phyloP scores from a whole-genome alignment of 1,140 invertebrate species.

The Dryas iulia region DNA sequence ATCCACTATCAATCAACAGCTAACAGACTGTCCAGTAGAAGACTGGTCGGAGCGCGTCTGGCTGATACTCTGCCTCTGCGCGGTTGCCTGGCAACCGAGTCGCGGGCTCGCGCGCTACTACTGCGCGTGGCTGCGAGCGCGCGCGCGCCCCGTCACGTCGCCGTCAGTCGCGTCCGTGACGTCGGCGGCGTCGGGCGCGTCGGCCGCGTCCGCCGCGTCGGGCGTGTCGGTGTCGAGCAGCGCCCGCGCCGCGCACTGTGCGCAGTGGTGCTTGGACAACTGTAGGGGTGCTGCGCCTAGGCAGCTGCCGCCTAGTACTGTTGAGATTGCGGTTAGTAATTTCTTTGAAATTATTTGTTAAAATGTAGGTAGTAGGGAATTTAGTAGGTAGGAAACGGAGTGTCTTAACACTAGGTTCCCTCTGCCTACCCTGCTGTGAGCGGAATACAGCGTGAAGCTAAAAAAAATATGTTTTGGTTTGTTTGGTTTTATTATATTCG shows the following conservation, averaged over 20 bases:
- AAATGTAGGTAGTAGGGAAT: no score
- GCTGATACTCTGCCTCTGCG: conserved; percentile 92
- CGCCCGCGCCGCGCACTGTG: conserved; percentile 85
- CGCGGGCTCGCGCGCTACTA: conserved; percentile 89
- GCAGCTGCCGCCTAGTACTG: conserved; percentile 92
- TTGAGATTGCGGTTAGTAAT: conserved; percentile 91
- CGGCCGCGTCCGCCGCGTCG: conserved; percentile 24
- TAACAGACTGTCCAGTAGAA: conserved; percentile 90
- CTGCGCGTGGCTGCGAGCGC: conserved; percentile 66
- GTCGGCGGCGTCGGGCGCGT: conserved; percentile 34
- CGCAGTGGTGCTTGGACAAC: conserved; percentile 96
- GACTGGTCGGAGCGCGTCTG: conserved; percentile 92
- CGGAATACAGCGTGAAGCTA: no score
- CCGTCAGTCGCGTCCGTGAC: conserved; percentile 32
- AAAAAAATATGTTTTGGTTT: no score
- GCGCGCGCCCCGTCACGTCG: conserved; percentile 39
- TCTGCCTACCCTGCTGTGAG: no score
- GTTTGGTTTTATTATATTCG: no score
- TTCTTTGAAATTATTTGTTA: background rate
- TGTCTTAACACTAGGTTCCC: no score
- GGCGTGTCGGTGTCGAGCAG: conserved; percentile 19
- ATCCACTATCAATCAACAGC: conserved; percentile 56
- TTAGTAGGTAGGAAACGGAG: no score
- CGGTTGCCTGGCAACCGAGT: conserved; percentile 95
- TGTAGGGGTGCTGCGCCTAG: conserved; percentile 92